phyloP scores from a whole-genome alignment of 2,113 vertebrate genomes.

The Lynx canadensis region DNA sequence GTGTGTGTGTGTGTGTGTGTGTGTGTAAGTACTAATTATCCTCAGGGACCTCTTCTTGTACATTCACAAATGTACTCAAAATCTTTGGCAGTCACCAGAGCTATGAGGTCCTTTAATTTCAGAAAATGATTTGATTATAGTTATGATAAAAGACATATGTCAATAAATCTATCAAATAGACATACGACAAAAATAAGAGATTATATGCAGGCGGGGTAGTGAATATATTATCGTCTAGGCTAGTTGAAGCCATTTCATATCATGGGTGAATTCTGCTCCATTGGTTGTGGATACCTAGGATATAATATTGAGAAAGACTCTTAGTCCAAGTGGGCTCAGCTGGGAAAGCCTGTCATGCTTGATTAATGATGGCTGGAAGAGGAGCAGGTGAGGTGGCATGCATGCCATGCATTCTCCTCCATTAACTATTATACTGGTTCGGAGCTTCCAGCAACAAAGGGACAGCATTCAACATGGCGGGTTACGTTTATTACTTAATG shows the following conservation, averaged over 20 bases:
- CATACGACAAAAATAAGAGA: background rate
- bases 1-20: background rate
- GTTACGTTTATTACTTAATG: background rate
- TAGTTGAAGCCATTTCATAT: background rate
- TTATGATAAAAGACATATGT: background rate
- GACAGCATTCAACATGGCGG: background rate
- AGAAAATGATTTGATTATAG: background rate
- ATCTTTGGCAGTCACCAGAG: background rate
- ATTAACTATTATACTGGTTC: background rate
- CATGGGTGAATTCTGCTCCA: background rate
- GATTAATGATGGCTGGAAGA: conserved; percentile 49
- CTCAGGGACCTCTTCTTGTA: background rate
- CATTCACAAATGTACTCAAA: background rate
- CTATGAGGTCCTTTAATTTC: background rate
- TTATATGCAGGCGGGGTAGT: background rate
- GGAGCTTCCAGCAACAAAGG: background rate
- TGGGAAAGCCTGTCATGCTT: conserved; percentile 44
- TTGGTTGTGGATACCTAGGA: background rate
- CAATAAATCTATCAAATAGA: background rate
- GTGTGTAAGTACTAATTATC: background rate
- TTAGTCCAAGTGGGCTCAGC: background rate
- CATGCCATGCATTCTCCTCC: background rate
- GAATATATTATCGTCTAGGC: background rate
- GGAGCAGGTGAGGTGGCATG: background rate
- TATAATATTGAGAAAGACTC: background rate